phyloP scores from a whole-genome alignment of 2,113 vertebrate species.

The Brachypteracias leptosomus region DNA sequence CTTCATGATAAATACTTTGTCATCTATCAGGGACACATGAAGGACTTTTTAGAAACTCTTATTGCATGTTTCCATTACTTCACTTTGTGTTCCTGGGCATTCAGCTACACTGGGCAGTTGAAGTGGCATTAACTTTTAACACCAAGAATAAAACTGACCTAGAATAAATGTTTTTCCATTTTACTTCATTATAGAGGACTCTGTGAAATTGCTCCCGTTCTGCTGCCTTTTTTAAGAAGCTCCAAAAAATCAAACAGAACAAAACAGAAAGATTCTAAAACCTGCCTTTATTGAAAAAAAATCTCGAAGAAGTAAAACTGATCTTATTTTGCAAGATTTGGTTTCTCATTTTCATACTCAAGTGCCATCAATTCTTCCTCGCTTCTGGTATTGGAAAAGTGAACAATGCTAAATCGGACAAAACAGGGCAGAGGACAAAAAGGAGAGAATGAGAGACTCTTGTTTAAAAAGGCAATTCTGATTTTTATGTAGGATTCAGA shows the following conservation, averaged over 20 bases:
- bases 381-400: not conserved
- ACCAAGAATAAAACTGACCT: not conserved
- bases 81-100: not conserved
- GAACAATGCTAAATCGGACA: not conserved
- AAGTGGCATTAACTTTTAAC: not conserved
- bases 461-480: not conserved
- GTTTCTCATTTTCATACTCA: not conserved
- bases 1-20: not conserved
- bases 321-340: not conserved
- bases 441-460: not conserved
- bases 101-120: not conserved
- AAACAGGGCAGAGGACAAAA: not conserved
- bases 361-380: not conserved
- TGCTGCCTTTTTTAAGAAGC: not conserved
- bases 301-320: not conserved
- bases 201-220: not conserved
- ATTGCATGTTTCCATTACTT: not conserved
- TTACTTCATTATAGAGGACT: not conserved
- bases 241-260: not conserved
- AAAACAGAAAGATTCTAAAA: not conserved
- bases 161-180: not conserved
- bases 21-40: not conserved
- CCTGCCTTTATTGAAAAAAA: not conserved
- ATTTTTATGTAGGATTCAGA: not conserved
- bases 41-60: not conserved